These are phyloP conservation scores for Ostrea denselamellosa DNA, from an alignment of 1,140 invertebrate species.

Conservation along the genomic window DNA sequence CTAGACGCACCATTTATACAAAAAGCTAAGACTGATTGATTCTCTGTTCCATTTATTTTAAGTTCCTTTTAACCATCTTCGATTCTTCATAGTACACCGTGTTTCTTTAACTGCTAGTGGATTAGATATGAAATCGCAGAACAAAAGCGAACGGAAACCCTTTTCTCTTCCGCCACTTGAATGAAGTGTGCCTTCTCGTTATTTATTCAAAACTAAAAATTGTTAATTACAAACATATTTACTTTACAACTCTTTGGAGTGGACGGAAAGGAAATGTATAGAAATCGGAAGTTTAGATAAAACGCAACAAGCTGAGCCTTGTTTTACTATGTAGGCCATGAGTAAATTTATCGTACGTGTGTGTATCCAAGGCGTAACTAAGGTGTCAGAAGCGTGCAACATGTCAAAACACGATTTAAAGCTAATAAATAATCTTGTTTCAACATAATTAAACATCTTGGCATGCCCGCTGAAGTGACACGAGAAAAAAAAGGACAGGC, in stretches of 20 bases:
- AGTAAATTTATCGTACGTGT: conserved; percentile 9
- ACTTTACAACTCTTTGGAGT: background rate
- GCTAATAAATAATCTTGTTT: conserved; percentile 25
- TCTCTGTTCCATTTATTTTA: no score
- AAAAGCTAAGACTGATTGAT: no score
- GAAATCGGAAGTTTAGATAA: conserved; percentile 10
- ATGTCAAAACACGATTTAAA: conserved; percentile 36
- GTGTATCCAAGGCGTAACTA: conserved; percentile 29
- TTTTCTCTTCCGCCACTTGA: background rate
- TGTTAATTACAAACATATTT: conserved; percentile 37
- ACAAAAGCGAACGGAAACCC: background rate
- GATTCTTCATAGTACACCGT: no score
- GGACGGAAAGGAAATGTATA: conserved; percentile 1
- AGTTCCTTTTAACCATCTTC: no score
- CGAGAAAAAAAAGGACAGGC: background rate
- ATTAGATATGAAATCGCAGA: no score
- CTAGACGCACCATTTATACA: no score
- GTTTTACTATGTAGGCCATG: conserved; percentile 14
- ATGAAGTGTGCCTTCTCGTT: conserved; percentile 6
- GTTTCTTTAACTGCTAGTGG: no score
- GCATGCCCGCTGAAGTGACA: conserved; percentile 11
- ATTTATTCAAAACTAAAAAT: conserved; percentile 10
- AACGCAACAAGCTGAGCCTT: conserved; percentile 12
- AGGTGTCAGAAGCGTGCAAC: conserved; percentile 33
- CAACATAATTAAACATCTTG: conserved; percentile 15